Evolutionary conservation across 2,888 invertebrate genomes (phyloP), one percentile per base, ranked within the genome.

Genomic region (Tinea semifulvella): DNA sequence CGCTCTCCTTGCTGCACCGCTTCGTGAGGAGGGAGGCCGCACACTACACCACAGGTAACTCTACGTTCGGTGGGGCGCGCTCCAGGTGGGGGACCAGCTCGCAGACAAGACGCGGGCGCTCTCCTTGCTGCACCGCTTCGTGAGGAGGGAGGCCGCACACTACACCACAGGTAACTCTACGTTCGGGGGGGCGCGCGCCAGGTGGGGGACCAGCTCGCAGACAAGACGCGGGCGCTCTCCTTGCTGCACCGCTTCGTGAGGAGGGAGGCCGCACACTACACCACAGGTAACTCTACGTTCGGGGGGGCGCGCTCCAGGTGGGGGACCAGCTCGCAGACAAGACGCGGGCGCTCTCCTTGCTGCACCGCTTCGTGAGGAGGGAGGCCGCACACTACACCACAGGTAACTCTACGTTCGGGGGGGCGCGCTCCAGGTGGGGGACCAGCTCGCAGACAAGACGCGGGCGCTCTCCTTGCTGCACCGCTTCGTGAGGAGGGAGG

Each of bases 391-490:
- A n/a, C n/a, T n/a, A n/a, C n/a, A n/a, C n/a, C n/a, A n/a, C n/a
- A n/a, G n/a, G n/a, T n/a, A n/a, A n/a, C n/a, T n/a, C n/a, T n/a
- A n/a, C n/a, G n/a, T n/a, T n/a, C n/a, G n/a, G n/a, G n/a, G n/a
- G 1, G 84, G 86, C 13, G 92, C 96, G 2, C 85, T 96, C 77
- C 92, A 95, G 68, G 88, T 95, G 47, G 73, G 87, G 1, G 90
- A 91, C 50, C 96, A 97, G 65, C 74, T 98, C 45, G 88, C 89
- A 52, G 95, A 96, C 65, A 97, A 97, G 72, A 89, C 89, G 60
- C 86, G 88, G 57, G 94, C 92, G 0, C 83, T 93, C 53, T 84
- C 88, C 48, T 83, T 92, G 48, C 92, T 89, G 60, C 69, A 93
- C 2, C 84, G 86, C 46, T 96, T 96, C 68, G 68, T 94, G n/a